phyloP scores from a whole-genome alignment of 2,888 invertebrate genomes.

The Eupithecia abbreviata region DNA sequence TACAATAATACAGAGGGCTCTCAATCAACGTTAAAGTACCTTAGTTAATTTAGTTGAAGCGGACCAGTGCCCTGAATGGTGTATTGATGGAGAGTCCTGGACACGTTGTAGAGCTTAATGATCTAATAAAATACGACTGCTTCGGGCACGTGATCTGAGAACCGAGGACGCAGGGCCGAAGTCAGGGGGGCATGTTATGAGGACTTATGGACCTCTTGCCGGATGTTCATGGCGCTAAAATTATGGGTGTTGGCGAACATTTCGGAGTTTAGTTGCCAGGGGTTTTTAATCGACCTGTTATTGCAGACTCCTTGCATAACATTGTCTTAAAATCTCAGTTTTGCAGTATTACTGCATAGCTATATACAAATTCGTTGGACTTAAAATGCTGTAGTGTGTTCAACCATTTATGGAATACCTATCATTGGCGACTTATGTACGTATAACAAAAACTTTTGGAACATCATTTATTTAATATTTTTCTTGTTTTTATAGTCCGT shows the following conservation, averaged over 20 bases:
- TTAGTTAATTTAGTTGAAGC: conserved; percentile 46
- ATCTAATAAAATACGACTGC: conserved; percentile 70
- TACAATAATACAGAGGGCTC: conserved; percentile 17
- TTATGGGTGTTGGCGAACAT: neutral
- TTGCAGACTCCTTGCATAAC: neutral
- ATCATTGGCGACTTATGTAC: neutral
- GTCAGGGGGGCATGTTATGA: conserved; percentile 13
- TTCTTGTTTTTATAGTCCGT: too few relatives aligned
- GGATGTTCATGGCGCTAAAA: neutral
- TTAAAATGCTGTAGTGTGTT: neutral
- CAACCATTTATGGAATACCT: neutral
- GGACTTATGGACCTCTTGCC: neutral
- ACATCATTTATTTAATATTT: too few relatives aligned
- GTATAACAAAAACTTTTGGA: neutral
- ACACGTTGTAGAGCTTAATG: conserved; percentile 66
- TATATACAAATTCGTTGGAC: neutral
- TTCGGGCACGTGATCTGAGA: conserved; percentile 56
- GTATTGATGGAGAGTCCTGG: conserved; percentile 61
- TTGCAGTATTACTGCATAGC: neutral
- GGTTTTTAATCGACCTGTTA: neutral
- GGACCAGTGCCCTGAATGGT: conserved; percentile 50
- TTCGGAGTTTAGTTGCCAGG: neutral
- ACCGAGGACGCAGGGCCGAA: conserved; percentile 40
- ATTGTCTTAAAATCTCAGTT: neutral
- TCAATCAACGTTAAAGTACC: conserved; percentile 23